Evolutionary conservation across 2,113 vertebrate species (phyloP), one percentile per base, ranked within the genome.

Genomic region (Sceloporus tristichus): DNA sequence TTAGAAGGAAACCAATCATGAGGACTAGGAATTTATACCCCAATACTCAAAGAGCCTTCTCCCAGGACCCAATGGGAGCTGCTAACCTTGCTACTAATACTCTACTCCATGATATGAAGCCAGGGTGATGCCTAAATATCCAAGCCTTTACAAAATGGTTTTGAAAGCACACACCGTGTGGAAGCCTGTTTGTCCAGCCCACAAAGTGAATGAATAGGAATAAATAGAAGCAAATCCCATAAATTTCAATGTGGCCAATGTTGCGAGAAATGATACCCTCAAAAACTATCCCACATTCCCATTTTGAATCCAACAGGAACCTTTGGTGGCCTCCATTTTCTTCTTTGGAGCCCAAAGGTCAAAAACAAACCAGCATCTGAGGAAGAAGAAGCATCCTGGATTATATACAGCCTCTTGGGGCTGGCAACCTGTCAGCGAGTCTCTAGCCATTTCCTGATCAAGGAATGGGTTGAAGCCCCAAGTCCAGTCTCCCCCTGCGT

Each of bases 251-350:
- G 25, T 68, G 66, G 21, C 21, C 73, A 19, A 19, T 29, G 21
- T 79, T 16, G 5, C 19, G 34, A 6, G 27, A n/a, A 7, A 16
- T 25, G 19, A 21, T 27, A n/a, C 25, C 65, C 11, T 2, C 7
- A 54, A 25, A 1, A 42, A 71, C 1, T 21, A 53, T 3, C 5
- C 59, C 13, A 2, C 5, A 23, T 34, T 6, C 48, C 8, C 14
- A 23, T 1, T 65, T 16, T 18, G 0, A 6, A 13, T 29, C 34
- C 53, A 2, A 62, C 59, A 62, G 2, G 23, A 7, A 38, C 29
- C 54, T 13, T 3, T 0, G 0, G 34, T 62, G 27, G 2, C 18
- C 34, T 9, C 48, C 9, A 2, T 5, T 18, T 2, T 27, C 4
- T n/a, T 40, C 18, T 13, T 59, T 53, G 21, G 4, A 42, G 1